Base-by-base conservation (phyloP, 2,888 invertebrate species). In the Cylindroiulus punctatus region DNA sequence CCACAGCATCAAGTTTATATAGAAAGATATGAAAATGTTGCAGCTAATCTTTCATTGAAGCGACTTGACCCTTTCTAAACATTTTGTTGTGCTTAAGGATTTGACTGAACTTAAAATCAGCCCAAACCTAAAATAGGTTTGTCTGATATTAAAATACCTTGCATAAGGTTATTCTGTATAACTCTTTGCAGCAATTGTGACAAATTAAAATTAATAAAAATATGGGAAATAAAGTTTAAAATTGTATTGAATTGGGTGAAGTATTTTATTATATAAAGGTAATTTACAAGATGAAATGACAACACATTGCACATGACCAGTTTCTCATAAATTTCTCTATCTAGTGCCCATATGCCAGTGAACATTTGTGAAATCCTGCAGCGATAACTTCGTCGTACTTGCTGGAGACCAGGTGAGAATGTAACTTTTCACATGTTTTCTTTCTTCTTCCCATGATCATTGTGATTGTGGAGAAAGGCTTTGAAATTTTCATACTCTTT, bases 401-500 rank as follows among this genome's bases (percentile, higher is more conserved):
- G 36, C 36, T 36, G 36, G 7, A 36, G 36, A 36, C n/a, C n/a
- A n/a, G n/a, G n/a, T n/a, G n/a, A 81, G 81, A n/a, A 26, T 81
- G 14, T 12, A 30, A 81, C 10, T 30, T 81, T 81, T 81, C 36
- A 81, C 17, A 30, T 30, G 36, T 81, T 36, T 81, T 30, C 36
- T 22, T 83, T 40, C 7, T 83, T 83, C 40, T 40, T 83, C 42
- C 42, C 76, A 30, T 2, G 76, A 0, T 30, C 19, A 36, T 8
- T 83, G n/a, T 40, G 19, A 19, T 84, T 84, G 12, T 26, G 47
- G n/a, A 84, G 30, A 26, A 52, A 52, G 42, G 12, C 52, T 84
- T 84, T 84, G 52, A 84, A 84, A n/a, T 52, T 26, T 52, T 52
- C 84, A 32, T 85, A 85, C n/a, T 85, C 85, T 40, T 40, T 85